A percentile compares a stretch with the other conserved stretches of the same genome.
Evolutionary conservation across 2,113 vertebrate genomes (phyloP).

Genomic region (Tychaedon coryphoeus): DNA sequence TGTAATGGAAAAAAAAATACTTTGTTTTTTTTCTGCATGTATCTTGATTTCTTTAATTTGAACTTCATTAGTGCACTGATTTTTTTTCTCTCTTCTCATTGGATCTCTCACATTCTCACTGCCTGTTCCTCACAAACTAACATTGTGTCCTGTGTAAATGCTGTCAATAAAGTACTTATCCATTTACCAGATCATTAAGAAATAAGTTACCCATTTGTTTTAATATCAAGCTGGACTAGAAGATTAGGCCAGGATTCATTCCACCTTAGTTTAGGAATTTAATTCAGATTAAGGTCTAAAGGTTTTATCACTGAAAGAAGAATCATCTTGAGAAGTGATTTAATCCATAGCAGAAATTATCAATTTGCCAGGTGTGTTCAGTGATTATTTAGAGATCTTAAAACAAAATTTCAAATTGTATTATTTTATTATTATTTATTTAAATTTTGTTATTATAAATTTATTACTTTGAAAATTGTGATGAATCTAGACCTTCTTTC

Average conservation of each 20-base stretch:
- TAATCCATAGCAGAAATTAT: neutral
- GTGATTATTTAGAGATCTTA: neutral
- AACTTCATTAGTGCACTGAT: neutral
- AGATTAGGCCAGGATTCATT: neutral
- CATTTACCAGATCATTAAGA: neutral
- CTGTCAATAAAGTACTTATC: neutral
- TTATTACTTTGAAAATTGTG: neutral
- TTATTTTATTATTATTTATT: neutral
- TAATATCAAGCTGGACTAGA: neutral
- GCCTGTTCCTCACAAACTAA: neutral
- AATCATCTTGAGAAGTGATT: neutral
- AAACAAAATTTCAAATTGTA: neutral
- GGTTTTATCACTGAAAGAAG: neutral
- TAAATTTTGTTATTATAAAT: neutral
- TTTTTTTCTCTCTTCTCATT: neutral
- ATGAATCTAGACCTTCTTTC: neutral
- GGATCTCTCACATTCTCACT: neutral
- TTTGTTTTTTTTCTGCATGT: accelerated
- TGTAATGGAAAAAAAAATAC: neutral
- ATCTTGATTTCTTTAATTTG: neutral
- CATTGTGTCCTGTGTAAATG: neutral
- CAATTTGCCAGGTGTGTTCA: neutral
- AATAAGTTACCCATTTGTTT: neutral
- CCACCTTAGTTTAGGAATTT: neutral
- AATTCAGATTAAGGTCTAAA: neutral